Percentiles rank a stretch among this genome's conserved stretches.
Evolutionary conservation across 2,113 vertebrate genomes (phyloP).

Genomic region (Mohoua ochrocephala): DNA sequence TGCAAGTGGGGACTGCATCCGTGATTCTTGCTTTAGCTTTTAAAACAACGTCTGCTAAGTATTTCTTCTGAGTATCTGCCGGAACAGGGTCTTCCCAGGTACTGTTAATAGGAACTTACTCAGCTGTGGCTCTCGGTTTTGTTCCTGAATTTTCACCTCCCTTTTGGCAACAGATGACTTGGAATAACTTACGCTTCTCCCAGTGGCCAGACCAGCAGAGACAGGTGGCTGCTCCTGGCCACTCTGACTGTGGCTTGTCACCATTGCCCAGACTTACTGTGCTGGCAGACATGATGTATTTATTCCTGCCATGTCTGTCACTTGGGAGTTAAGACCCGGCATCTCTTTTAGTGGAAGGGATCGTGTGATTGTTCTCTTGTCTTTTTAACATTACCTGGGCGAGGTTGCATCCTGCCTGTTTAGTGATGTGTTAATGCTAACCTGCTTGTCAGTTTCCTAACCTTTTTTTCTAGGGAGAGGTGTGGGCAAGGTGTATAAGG

Average conservation of each 20-base stretch:
- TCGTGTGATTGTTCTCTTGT: neutral
- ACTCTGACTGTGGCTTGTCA: neutral
- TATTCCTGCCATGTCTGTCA: neutral
- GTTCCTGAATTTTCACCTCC: neutral
- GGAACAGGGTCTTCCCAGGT: neutral
- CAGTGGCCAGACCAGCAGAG: neutral
- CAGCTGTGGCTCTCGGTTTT: neutral
- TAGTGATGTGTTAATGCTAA: neutral
- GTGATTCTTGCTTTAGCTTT: neutral
- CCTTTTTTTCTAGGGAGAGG: neutral
- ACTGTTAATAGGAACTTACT: neutral
- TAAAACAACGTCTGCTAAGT: neutral
- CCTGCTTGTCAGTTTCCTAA: neutral
- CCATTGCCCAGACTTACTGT: neutral
- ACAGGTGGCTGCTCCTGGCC: neutral
- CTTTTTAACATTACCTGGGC: neutral
- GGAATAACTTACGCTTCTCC: neutral
- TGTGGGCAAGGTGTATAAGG: neutral
- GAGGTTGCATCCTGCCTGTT: neutral
- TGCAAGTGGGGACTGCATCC: neutral
- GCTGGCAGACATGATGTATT: neutral
- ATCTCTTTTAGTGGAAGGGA: neutral
- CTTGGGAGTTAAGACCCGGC: neutral
- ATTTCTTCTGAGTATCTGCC: neutral
- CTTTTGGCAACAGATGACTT: neutral